Conservation (phyloP, 2,113 vertebrate genomes). For the Oplegnathus fasciatus region DNA sequence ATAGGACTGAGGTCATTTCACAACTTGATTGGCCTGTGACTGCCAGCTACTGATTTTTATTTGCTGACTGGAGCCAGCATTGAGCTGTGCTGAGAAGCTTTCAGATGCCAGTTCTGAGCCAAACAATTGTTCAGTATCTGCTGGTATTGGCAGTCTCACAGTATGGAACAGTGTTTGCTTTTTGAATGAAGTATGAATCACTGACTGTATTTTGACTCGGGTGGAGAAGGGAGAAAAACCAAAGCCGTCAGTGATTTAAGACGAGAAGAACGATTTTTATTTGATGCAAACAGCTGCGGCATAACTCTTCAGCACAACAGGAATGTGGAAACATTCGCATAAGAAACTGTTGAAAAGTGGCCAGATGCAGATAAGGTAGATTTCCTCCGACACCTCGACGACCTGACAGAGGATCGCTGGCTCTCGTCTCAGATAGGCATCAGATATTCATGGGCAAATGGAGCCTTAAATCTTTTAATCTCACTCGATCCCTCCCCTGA, state of each 20-base stretch:
- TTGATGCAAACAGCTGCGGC: constrained; percentile 46
- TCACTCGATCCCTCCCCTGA: constrained; percentile 73
- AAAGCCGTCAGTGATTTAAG: constrained; percentile 7
- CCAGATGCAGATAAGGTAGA: constrained; percentile 73
- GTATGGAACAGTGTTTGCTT: constrained; percentile 34
- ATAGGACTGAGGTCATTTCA: constrained; percentile 48
- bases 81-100: constrained; percentile 24
- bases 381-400: constrained; percentile 73
- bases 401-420: constrained; percentile 68
- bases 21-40: constrained; percentile 41
- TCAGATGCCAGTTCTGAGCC: constrained; percentile 42
- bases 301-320: constrained; percentile 4
- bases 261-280: constrained; percentile 41
- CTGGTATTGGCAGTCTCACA: constrained; percentile 45
- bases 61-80: constrained; percentile 32
- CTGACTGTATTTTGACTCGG: constrained; percentile 40
- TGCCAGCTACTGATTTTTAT: constrained; percentile 50
- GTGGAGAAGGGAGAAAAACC: constrained; percentile 13
- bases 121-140: constrained; percentile 59
- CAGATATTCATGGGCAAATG: constrained; percentile 82
- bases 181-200: constrained; percentile 42
- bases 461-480: constrained; percentile 82
- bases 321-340: constrained; percentile 38
- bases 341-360: constrained; percentile 73
- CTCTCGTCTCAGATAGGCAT: constrained; percentile 70